Percentiles rank a stretch among this genome's conserved stretches.
Evolutionary conservation across 2,888 invertebrate species (phyloP).

Genomic region (Synanthedon andrenaeformis): DNA sequence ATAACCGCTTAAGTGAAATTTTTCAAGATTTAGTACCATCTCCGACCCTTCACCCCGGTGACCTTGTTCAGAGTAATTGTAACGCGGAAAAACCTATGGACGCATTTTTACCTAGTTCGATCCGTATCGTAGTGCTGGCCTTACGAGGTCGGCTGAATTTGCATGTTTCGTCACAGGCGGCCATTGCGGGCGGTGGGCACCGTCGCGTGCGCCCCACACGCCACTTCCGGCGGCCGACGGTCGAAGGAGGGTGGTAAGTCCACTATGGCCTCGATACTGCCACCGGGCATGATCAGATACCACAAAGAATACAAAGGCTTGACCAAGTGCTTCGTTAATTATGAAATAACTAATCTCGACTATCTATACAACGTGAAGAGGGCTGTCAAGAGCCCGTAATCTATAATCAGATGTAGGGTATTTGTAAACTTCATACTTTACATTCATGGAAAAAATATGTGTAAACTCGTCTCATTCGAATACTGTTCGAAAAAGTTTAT

Average conservation of each 20-base stretch:
- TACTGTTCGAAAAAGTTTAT: too few species aligned
- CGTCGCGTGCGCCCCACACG: slow-evolving; percentile 49
- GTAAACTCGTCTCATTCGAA: too few species aligned
- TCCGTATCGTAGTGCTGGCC: slow-evolving; percentile 18
- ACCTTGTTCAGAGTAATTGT: slow-evolving; percentile 30
- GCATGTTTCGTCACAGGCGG: slow-evolving; percentile 14
- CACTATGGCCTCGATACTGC: slow-evolving; percentile 46
- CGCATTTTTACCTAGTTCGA: slow-evolving; percentile 39
- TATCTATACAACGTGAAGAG: background rate
- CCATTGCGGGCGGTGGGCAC: slow-evolving; percentile 5
- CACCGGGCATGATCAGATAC: slow-evolving; percentile 41
- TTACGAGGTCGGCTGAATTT: slow-evolving; percentile 13
- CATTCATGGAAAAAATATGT: too few species aligned
- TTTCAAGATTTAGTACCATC: background rate
- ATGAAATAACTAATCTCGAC: too few species aligned
- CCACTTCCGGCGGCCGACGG: slow-evolving; percentile 41
- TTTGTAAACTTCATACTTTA: too few species aligned
- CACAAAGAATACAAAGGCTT: slow-evolving; percentile 20
- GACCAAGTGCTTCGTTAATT: slow-evolving; percentile 11
- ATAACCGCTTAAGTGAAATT: too few species aligned
- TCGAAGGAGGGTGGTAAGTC: slow-evolving; percentile 8
- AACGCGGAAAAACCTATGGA: slow-evolving; percentile 27
- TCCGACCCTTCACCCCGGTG: slow-evolving; percentile 14
- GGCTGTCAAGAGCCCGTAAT: too few species aligned
- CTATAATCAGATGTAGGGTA: too few species aligned